Conservation (phyloP, 2,113 vertebrate genomes). For the Syngnathus floridae region DNA sequence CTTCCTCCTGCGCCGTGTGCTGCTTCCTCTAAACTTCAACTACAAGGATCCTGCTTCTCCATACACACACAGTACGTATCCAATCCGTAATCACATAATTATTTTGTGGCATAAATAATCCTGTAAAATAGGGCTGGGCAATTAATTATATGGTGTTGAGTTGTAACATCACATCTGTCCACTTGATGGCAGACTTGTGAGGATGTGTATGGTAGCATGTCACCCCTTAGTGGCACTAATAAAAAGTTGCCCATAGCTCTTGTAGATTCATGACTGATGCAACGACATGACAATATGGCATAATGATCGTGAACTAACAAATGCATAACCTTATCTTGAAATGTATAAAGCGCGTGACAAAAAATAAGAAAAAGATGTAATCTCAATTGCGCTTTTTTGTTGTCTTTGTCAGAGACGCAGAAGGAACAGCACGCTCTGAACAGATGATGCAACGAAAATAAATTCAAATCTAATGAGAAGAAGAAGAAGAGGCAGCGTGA, state of each 20-base stretch:
- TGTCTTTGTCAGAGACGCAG: conserved; percentile 42
- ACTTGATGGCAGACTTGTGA: no score
- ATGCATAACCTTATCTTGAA: neutral
- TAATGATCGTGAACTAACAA: neutral
- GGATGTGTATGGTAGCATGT: no score
- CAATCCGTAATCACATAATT: no score
- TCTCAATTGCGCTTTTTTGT: conserved; percentile 13
- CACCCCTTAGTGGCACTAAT: no score
- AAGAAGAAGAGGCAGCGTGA: conserved; percentile 5
- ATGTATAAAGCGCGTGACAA: neutral
- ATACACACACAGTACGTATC: neutral
- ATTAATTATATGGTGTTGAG: no score
- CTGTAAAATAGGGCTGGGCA: no score
- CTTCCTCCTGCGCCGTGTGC: neutral
- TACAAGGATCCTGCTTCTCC: neutral
- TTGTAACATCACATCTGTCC: no score
- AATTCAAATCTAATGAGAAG: conserved; percentile 37
- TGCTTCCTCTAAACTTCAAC: neutral
- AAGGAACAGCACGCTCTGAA: conserved; percentile 17
- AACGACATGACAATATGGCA: neutral
- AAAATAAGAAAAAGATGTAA: neutral
- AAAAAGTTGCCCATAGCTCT: no score
- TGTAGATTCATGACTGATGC: neutral
- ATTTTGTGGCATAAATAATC: no score
- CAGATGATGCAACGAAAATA: conserved; percentile 27